These are phyloP conservation scores for Corvus moneduloides DNA, from an alignment of 2,113 vertebrate species.

Conservation along the genomic window DNA sequence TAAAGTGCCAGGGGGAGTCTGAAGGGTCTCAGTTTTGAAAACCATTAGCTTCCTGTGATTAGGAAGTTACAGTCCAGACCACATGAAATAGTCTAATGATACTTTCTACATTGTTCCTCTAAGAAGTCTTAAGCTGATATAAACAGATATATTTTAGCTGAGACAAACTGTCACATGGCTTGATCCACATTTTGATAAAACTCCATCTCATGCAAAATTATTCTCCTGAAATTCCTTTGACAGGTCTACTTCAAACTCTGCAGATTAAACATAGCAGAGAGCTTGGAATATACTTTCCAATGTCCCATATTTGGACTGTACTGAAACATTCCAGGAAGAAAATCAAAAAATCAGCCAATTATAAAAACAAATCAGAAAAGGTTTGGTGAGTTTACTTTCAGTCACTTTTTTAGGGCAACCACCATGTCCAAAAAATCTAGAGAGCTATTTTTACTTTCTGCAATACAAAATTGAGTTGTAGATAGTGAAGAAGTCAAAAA, in stretches of 20 bases:
- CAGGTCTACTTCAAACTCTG: not conserved
- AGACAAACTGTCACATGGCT: not conserved
- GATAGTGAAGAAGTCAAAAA: not conserved
- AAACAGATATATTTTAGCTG: not conserved
- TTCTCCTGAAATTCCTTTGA: not conserved
- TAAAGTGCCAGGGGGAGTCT: not conserved
- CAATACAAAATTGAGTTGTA: not conserved
- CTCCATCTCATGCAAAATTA: not conserved
- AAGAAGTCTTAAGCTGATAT: not conserved
- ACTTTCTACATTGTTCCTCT: not conserved
- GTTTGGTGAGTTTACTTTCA: not conserved
- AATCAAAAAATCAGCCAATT: not conserved
- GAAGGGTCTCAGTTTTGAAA: not conserved
- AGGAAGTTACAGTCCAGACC: not conserved
- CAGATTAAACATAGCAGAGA: not conserved
- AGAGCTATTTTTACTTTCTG: not conserved
- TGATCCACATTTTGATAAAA: not conserved
- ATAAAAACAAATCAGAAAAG: not conserved
- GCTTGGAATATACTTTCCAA: not conserved
- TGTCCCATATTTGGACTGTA: not conserved
- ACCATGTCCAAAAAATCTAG: not conserved
- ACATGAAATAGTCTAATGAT: not conserved
- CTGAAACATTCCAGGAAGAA: not conserved
- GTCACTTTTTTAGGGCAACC: not conserved
- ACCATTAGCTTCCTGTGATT: not conserved